Evolutionary conservation across 2,113 vertebrate genomes (phyloP), one percentile per base, ranked within the genome.

Genomic region (Chaenogobius annularis): DNA sequence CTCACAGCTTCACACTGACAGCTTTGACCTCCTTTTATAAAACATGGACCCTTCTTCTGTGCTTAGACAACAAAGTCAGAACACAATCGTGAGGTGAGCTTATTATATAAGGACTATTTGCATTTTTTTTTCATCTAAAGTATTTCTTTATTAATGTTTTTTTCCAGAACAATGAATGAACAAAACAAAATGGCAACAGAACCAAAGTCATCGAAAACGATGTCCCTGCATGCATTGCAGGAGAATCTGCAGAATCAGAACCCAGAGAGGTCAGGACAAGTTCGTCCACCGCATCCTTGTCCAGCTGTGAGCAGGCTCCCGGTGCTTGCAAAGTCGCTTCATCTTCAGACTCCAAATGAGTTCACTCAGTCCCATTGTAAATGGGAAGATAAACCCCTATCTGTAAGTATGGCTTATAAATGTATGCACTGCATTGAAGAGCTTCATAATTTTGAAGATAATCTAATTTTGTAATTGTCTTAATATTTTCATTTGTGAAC

Each of bases 381-480:
- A 69, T 93, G 91, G 92, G 90, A 94, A 74, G 87, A 89, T 62
- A 92, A 90, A 74, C 80, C 85, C 22, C 71, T 92, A 31, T 62
- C 78, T 80, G 93, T 94, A 77, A 89, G 89, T 88, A 37, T 1
- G 5, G 8, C 13, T 13, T 15, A 10, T 10, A 15, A 17, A 37
- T 11, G 1, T 8, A 43, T n/a, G 5, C 15, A n/a, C 10, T 19
- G 19, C 3, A 55, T 20, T 22, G 52, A 22, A 22, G n/a, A n/a
- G 19, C 5, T 5, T 10, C 52, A 20, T 10, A 19, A 20, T 23
- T 58, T 23, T 56, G 4, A 23, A 55, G 10, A 22, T 10, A 58
- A 23, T 20, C 50, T 10, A 43, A 35, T 5, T 19, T 9, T 26
- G 1, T 35, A 22, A 55, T n/a, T 71, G 0, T 61, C 0, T 48